Evolutionary conservation across 2,888 invertebrate genomes (phyloP), one percentile per base, ranked within the genome.

Genomic region (Drosophila robusta): DNA sequence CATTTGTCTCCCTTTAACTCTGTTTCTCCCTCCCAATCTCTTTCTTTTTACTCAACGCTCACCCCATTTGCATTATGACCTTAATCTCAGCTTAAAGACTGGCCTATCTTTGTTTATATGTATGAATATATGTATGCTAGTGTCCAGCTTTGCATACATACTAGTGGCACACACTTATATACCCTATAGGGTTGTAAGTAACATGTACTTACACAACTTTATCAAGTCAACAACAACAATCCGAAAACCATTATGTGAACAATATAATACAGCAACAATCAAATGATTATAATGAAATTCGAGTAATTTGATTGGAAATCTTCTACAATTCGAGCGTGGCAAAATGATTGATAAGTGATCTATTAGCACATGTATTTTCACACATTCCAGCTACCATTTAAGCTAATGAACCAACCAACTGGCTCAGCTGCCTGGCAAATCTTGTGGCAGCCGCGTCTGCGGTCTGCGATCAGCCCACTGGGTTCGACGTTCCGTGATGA

Each of bases 341-440:
- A 47, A 56, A 45, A 32, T 49, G 58, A 77, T 78, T 78, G 66
- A 71, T 69, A 78, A 81, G 81, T 84, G 86, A 86, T 81, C 81
- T 80, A 81, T 81, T 81, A 81, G 69, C 75, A 81, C 60, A 76
- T 60, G 72, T 69, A 62, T 67, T 71, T 82, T 86, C 87, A 81
- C 86, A 81, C 81, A 81, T 81, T 78, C 70, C 74, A 57, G 61
- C 71, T 58, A 82, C 69, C 80, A 82, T 82, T 82, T 82, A 86
- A 66, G 80, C 84, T 83, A 82, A 86, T 82, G 87, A 86, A 86
- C 70, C 67, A 86, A 86, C 63, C 67, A 44, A 50, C 62, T 52
- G 57, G 32, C n/a, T 52, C 58, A 64, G 64, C 69, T 61, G 56
- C 42, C 49, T 58, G 63, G 54, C 68, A 50, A 72, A 52, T 67